phyloP scores from a whole-genome alignment of 2,113 vertebrate species.

The Hepsetus odoe region DNA sequence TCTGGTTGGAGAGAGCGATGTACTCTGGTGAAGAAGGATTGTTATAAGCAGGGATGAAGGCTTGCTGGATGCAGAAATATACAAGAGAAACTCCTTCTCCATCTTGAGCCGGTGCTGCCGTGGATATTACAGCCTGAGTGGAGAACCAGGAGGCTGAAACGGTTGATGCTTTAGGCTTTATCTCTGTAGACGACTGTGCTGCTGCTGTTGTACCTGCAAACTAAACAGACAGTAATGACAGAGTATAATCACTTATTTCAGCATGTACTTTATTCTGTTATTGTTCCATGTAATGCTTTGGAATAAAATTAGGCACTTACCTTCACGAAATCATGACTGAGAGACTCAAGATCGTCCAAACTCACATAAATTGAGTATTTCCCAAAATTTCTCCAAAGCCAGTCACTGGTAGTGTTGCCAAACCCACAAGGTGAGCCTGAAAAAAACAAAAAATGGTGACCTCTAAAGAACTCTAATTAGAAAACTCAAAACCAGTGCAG shows the following conservation, averaged over 20 bases:
- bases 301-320: background rate
- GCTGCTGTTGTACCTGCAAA: background rate
- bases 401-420: background rate
- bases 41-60: slow-evolving; percentile 13
- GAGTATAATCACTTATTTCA: no score
- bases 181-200: no score
- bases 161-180: background rate
- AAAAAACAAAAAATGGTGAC: background rate
- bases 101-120: background rate
- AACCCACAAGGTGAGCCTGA: background rate
- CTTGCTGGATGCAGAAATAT: background rate
- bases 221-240: background rate
- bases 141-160: background rate
- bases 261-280: no score
- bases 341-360: slow-evolving; percentile 44
- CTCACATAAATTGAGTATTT: slow-evolving; percentile 49
- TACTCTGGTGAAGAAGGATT: background rate
- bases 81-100: background rate
- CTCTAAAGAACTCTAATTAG: background rate
- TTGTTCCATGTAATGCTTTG: background rate
- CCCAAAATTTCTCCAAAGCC: slow-evolving; percentile 59
- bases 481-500: background rate
- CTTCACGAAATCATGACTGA: background rate
- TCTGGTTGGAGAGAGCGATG: background rate
- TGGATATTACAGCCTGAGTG: background rate